Evolutionary conservation across 2,113 vertebrate genomes (phyloP).

Genomic region (Salvelinus namaycush): DNA sequence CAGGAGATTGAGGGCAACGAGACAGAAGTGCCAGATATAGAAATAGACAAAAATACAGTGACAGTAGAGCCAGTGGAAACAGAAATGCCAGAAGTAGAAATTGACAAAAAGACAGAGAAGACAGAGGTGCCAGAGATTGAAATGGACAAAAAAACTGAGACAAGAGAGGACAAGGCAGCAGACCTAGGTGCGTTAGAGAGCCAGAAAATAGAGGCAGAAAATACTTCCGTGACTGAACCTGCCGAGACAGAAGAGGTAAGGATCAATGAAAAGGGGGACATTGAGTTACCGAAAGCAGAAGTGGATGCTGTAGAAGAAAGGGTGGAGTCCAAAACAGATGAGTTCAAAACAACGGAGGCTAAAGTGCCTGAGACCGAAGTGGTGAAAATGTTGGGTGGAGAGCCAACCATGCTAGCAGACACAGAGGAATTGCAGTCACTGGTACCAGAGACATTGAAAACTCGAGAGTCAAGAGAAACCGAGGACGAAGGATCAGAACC

Average conservation of each 20-base stretch:
- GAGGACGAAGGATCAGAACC: not conserved
- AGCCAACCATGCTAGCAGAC: slow-evolving; percentile 3
- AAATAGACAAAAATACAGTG: slow-evolving; percentile 1
- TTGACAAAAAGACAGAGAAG: not conserved
- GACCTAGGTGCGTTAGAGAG: not conserved
- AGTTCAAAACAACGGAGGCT: slow-evolving; percentile 9
- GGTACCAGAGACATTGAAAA: not conserved
- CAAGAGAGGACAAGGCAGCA: not conserved
- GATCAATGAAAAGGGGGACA: slow-evolving; percentile 10
- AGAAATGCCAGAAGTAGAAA: no score
- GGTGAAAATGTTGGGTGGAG: slow-evolving; percentile 16
- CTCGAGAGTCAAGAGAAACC: no score
- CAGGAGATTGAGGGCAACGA: slow-evolving; percentile 14
- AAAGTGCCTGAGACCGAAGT: not conserved
- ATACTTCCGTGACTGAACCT: not conserved
- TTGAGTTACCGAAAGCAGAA: slow-evolving; percentile 12
- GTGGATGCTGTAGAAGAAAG: slow-evolving; percentile 13
- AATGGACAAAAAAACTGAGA: not conserved
- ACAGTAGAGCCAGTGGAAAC: not conserved
- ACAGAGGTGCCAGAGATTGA: slow-evolving; percentile 7
- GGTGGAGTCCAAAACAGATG: slow-evolving; percentile 11
- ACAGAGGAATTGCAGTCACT: slow-evolving; percentile 29
- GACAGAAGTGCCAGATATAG: slow-evolving; percentile 10
- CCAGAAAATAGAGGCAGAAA: not conserved
- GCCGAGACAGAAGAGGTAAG: not conserved